These are phyloP conservation scores for Baronia brevicornis DNA, from an alignment of 2,888 invertebrate species.

Conservation along the genomic window DNA sequence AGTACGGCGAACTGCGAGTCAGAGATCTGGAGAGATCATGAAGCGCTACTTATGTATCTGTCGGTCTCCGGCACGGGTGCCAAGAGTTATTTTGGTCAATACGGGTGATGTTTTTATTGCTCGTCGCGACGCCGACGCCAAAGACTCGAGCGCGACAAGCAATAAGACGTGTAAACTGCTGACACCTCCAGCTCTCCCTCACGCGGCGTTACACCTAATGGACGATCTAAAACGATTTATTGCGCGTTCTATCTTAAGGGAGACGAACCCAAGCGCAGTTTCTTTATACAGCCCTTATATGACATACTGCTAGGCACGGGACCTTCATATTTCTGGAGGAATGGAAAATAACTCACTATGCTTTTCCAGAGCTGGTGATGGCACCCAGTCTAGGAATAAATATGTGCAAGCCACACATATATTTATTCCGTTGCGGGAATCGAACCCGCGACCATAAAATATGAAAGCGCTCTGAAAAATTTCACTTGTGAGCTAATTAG, in stretches of 20 bases:
- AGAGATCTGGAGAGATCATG: conserved; percentile 34
- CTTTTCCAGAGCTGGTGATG: neutral
- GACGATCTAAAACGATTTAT: conserved; percentile 66
- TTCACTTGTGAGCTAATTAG: no score
- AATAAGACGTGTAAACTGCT: conserved; percentile 65
- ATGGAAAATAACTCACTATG: conserved; percentile 29
- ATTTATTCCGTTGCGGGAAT: no score
- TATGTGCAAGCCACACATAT: neutral
- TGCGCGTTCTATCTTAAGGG: conserved; percentile 58
- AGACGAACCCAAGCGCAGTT: conserved; percentile 61
- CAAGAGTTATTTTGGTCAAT: conserved; percentile 75
- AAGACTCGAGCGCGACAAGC: conserved; percentile 52
- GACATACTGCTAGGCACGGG: no score
- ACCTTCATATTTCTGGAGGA: no score
- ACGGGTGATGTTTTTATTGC: conserved; percentile 74
- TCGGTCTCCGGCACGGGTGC: conserved; percentile 58
- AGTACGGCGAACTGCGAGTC: conserved; percentile 17
- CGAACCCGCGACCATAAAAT: no score
- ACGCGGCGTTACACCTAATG: conserved; percentile 62
- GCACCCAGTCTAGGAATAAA: no score
- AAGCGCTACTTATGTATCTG: conserved; percentile 54
- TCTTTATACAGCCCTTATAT: no score
- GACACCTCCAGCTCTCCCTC: conserved; percentile 49
- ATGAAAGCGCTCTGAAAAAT: no score
- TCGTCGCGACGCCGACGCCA: conserved; percentile 54